Evolutionary conservation across 2,113 vertebrate genomes (phyloP), one percentile per base, ranked within the genome.

Genomic region (Pitta sordida): DNA sequence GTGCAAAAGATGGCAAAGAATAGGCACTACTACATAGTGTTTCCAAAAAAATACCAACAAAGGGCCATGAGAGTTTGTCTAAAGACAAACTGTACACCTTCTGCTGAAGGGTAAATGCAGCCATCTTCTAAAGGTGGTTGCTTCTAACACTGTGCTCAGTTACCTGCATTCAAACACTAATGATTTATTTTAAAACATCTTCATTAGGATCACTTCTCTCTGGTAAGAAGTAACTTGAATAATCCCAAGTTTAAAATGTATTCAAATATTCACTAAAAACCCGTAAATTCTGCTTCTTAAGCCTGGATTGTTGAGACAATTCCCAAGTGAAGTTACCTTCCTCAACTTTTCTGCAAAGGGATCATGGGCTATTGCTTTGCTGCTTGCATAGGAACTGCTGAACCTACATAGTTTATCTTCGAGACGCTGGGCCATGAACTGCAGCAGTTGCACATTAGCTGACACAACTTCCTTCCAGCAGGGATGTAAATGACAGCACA

Each of bases 381-480:
- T 78, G 11, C 51, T 62, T 53, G 22, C 22, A 29, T 1, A 77
- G 44, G 20, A 77, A 21, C n/a, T 56, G 41, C 71, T 80, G 44
- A 60, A 59, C 7, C 13, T 37, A 39, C 7, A 6, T 10, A 39
- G 22, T 48, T 51, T 53, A 16, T 19, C 7, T n/a, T 29, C 44
- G 34, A 0, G 14, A 13, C 15, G 7, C 36, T 17, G 20, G 18
- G 60, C 21, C 62, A n/a, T 2, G 0, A 30, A 13, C 36, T 37
- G n/a, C 39, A 52, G 63, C 1, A 4, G 13, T 6, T 67, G 58
- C 26, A 39, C 21, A 1, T 76, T 6, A 58, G 24, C 51, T 74
- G 51, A 49, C 6, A 9, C 0, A 0, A 52, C 19, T 59, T 85
- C 15, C 26, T 59, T 78, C 37, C 56, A 55, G 34, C 8, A 67